These are phyloP conservation scores for Pegoplata infirma DNA, from an alignment of 2,888 invertebrate genomes.

Conservation along the genomic window DNA sequence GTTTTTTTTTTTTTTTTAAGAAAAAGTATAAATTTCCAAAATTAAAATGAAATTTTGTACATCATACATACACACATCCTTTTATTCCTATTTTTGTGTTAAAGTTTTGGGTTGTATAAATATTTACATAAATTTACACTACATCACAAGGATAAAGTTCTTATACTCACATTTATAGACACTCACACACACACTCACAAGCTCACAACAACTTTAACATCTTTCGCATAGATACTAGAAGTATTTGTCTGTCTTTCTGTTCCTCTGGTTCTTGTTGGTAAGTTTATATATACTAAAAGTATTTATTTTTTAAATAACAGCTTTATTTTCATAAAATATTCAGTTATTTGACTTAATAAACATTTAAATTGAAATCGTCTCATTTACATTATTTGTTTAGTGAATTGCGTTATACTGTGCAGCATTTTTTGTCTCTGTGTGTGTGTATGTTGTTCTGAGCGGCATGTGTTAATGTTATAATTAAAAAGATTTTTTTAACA, in stretches of 20 bases:
- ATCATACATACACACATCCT: conserved; percentile 17
- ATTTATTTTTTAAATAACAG: conserved; percentile 29
- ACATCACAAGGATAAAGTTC: conserved; percentile 58
- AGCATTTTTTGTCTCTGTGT: conserved; percentile 10
- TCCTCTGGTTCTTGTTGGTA: not conserved
- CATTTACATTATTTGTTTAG: conserved; percentile 62
- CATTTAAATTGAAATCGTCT: conserved; percentile 64
- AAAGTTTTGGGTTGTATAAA: conserved; percentile 59
- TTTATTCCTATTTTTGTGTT: conserved; percentile 17
- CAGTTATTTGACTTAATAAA: conserved; percentile 62
- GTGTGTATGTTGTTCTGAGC: too few species aligned
- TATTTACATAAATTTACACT: conserved; percentile 62
- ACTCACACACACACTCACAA: too few species aligned
- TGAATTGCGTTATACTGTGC: conserved; percentile 50
- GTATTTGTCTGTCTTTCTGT: not conserved
- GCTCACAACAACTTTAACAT: not conserved
- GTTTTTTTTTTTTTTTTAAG: not conserved
- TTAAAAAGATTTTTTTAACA: conserved; percentile 27
- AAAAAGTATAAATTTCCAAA: conserved; percentile 28
- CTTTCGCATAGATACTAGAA: not conserved
- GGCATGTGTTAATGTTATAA: conserved; percentile 55
- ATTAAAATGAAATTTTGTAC: conserved; percentile 51
- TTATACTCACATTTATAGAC: not conserved
- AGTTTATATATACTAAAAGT: conserved; percentile 9
- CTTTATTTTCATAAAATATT: conserved; percentile 61